Evolutionary conservation across 2,113 vertebrate species (phyloP), one percentile per base, ranked within the genome.

Genomic region (Chelonoidis abingdonii): DNA sequence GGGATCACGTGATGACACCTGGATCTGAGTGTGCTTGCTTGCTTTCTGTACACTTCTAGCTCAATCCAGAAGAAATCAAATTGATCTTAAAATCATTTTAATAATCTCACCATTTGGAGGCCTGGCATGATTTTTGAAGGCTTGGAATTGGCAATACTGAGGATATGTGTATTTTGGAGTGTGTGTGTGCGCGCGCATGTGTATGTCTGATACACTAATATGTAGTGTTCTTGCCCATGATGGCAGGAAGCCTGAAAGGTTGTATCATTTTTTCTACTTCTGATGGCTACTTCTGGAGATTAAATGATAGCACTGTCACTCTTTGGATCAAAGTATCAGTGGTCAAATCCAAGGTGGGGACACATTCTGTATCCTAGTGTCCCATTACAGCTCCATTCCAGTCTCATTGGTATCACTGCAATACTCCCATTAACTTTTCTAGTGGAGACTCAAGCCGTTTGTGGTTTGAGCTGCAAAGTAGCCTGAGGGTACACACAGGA

Each of bases 351-450:
- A 13, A 41, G 0, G 2, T 25, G 35, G 78, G 19, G 52, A 21
- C 8, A 13, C 4, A 22, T 22, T 81, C 89, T 47, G 5, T 35
- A 16, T 52, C 56, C 27, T 24, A 19, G 25, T 65, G 13, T 25
- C 29, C 41, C 12, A 10, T 52, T 75, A 29, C 2, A 49, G 47
- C 75, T 88, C 4, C 2, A n/a, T 86, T 9, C 83, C 17, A 4
- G 19, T 8, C 14, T 81, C 5, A 2, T 29, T 0, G 0, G 49
- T 52, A 57, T 17, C 0, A 0, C 25, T 25, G 76, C 52, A 83
- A n/a, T 17, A 10, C 6, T 69, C 16, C 24, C 47, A 0, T 41
- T 31, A 6, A 21, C 24, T 83, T 85, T 19, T 53, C 52, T 14
- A 83, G 19, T n/a, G 25, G 12, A 27, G 38, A 25, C 47, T 3